These are phyloP conservation scores for Sciaenops ocellatus DNA, from an alignment of 2,797 vertebrate species.

Conservation along the genomic window DNA sequence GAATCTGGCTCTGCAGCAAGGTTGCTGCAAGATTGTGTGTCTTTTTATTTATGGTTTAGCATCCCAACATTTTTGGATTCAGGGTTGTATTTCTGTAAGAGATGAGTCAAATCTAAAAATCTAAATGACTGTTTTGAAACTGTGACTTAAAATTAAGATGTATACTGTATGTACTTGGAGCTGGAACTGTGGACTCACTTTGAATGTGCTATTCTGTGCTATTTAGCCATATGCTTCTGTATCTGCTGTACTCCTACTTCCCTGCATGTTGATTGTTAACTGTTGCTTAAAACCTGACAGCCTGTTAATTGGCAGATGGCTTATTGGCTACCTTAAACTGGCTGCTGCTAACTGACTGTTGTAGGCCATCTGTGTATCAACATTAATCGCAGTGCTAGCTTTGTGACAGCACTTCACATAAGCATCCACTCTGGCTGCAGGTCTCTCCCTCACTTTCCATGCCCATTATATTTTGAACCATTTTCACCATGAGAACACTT, in stretches of 20 bases:
- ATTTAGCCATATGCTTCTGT: neutral
- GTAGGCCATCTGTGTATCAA: constrained; percentile 49
- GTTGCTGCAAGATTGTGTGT: no score
- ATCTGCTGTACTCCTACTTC: constrained; percentile 3
- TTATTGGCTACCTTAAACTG: constrained; percentile 57
- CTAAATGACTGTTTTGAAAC: neutral
- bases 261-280: constrained; percentile 28
- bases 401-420: constrained; percentile 41
- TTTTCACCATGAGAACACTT: constrained; percentile 19
- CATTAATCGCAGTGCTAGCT: constrained; percentile 32
- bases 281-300: constrained; percentile 40
- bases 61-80: no score
- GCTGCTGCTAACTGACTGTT: constrained; percentile 39
- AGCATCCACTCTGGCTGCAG: neutral
- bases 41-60: no score
- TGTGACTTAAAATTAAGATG: neutral
- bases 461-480: constrained; percentile 16
- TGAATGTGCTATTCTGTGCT: neutral
- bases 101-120: neutral
- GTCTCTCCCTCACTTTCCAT: neutral
- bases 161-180: neutral
- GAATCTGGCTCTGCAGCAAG: no score
- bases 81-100: neutral
- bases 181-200: neutral
- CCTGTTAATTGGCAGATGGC: constrained; percentile 51